phyloP scores from a whole-genome alignment of 2,888 invertebrate genomes.

The Bellardia bayeri region DNA sequence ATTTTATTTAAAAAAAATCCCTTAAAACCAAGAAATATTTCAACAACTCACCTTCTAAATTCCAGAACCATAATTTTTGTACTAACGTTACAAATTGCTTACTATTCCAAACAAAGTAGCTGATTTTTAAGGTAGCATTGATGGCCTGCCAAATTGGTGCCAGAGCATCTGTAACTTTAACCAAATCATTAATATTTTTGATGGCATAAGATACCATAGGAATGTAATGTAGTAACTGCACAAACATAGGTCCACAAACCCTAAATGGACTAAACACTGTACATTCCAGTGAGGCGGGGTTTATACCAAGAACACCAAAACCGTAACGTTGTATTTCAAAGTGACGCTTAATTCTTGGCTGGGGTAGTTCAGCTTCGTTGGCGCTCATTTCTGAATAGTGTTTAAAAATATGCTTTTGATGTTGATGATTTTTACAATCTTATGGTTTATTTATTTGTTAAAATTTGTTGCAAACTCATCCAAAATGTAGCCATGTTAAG shows the following conservation, averaged over 20 bases:
- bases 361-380: neutral
- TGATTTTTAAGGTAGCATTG: conserved; percentile 59
- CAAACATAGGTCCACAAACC: conserved; percentile 28
- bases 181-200: conserved; percentile 61
- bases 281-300: conserved; percentile 21
- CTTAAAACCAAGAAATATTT: neutral
- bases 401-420: neutral
- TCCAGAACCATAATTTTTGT: conserved; percentile 63
- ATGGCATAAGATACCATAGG: conserved; percentile 53
- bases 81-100: conserved; percentile 61
- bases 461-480: neutral
- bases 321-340: conserved; percentile 60
- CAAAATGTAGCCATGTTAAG: neutral
- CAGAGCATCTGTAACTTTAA: conserved; percentile 63
- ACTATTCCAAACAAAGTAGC: conserved; percentile 60
- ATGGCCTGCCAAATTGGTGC: conserved; percentile 64
- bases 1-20: too few species aligned
- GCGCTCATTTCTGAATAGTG: neutral
- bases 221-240: neutral
- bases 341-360: conserved; percentile 43
- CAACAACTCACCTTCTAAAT: conserved; percentile 58
- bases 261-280: neutral
- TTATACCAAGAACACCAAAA: conserved; percentile 50
- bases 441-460: neutral
- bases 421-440: neutral